Evolutionary conservation across 2,113 vertebrate genomes (phyloP).

Genomic region (Pyrgilauda ruficollis): DNA sequence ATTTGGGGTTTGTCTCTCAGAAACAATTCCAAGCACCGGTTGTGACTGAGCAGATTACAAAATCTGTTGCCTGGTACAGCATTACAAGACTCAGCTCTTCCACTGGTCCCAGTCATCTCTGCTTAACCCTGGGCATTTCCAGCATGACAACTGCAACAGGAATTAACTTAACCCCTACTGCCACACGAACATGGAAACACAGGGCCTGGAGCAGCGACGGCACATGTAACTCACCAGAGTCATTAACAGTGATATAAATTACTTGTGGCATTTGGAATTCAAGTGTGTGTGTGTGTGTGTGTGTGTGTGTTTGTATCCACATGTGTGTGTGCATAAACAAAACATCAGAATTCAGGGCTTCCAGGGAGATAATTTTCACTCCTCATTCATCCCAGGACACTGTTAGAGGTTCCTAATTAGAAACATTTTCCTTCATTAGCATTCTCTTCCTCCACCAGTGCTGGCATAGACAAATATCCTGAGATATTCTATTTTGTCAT

Average conservation of each 20-base stretch:
- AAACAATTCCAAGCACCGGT: not conserved
- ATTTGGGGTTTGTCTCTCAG: not conserved
- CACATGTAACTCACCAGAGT: conserved; percentile 24
- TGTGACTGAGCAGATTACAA: not conserved
- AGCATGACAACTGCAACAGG: not conserved
- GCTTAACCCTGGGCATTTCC: not conserved
- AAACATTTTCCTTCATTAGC: conserved; percentile 33
- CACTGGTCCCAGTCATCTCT: not conserved
- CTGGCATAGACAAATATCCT: not conserved
- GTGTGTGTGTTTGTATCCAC: not conserved
- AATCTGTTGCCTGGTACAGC: not conserved
- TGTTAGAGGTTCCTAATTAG: conserved; percentile 39
- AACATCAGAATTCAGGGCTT: conserved; percentile 32
- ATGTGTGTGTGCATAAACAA: not conserved
- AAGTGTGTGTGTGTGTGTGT: not conserved
- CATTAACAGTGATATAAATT: conserved; percentile 39
- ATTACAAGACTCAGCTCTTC: not conserved
- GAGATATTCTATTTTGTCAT: not conserved
- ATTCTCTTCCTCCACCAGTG: not conserved
- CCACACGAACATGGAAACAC: not conserved
- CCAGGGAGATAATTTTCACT: conserved; percentile 28
- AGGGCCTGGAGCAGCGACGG: not conserved
- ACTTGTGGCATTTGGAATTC: conserved; percentile 40
- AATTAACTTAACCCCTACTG: conserved; percentile 3
- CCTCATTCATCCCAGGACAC: conserved; percentile 8